phyloP scores from a whole-genome alignment of 1,140 invertebrate genomes.

The Procambarus virginalis region DNA sequence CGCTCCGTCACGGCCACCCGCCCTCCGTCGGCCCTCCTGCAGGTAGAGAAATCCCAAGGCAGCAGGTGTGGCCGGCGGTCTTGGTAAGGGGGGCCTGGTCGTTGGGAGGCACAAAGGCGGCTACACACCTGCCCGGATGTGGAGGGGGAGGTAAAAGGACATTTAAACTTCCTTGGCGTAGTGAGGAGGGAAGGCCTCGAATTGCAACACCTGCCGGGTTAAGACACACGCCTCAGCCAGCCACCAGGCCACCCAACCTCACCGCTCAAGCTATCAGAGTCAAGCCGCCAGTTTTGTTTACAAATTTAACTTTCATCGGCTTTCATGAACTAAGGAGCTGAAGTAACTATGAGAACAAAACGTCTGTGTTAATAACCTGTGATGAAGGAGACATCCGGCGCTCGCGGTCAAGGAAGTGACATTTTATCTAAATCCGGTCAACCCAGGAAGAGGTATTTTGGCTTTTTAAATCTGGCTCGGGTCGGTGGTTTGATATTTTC shows the following conservation, averaged over 20 bases:
- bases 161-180: slow-evolving; percentile 44
- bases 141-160: slow-evolving; percentile 10
- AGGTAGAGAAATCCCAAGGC: not conserved
- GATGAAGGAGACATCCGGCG: too few species aligned
- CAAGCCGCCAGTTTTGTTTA: too few species aligned
- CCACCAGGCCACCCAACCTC: too few species aligned
- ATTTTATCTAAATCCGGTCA: slow-evolving; percentile 24
- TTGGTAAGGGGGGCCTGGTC: not conserved
- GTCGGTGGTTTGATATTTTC: slow-evolving; percentile 34
- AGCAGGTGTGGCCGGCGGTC: not conserved
- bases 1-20: not conserved
- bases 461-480: not conserved
- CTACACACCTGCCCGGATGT: slow-evolving; percentile 43
- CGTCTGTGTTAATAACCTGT: too few species aligned
- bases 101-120: not conserved
- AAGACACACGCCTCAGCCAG: too few species aligned
- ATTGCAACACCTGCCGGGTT: too few species aligned
- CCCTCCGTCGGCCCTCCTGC: not conserved
- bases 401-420: slow-evolving; percentile 7
- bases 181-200: not conserved
- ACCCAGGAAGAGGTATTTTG: slow-evolving; percentile 22
- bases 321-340: too few species aligned
- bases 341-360: too few species aligned
- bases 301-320: too few species aligned
- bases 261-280: too few species aligned